Percentiles rank a stretch among this genome's conserved stretches.
Conservation (phyloP, 2,888 invertebrate species). For the Diarsia rubi region DNA sequence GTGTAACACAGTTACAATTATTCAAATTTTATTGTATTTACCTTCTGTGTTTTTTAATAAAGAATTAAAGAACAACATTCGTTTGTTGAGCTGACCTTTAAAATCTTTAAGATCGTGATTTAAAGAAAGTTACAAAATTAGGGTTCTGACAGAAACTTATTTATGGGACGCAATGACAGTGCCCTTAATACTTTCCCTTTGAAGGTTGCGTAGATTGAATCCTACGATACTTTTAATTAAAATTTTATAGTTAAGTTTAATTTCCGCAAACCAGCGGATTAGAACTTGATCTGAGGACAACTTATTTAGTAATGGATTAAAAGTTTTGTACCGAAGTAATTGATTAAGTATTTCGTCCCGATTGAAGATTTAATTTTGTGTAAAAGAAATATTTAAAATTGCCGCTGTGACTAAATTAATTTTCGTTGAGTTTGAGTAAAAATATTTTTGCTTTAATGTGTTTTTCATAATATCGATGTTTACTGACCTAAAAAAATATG, state of each 20-base stretch:
- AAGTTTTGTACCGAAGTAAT: conserved; percentile 46
- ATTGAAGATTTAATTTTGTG: conserved; percentile 39
- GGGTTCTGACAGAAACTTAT: background rate
- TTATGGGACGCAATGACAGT: background rate
- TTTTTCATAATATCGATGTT: too few relatives aligned
- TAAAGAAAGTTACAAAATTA: background rate
- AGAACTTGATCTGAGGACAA: conserved; percentile 31
- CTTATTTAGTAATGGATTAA: conserved; percentile 39
- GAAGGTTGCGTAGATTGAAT: background rate
- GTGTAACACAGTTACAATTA: too few relatives aligned
- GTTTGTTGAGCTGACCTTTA: background rate
- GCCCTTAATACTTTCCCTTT: background rate
- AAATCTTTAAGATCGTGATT: background rate
- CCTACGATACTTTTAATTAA: conserved; percentile 19
- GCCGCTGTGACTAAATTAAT: background rate
- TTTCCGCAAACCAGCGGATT: conserved; percentile 28
- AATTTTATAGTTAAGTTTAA: conserved; percentile 12
- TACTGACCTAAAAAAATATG: too few relatives aligned
- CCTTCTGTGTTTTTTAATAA: too few relatives aligned
- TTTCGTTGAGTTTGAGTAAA: background rate
- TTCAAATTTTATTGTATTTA: too few relatives aligned
- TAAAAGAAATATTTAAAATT: conserved; percentile 27
- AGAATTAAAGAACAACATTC: too few relatives aligned
- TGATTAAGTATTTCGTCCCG: conserved; percentile 39
- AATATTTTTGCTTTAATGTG: background rate